These are phyloP conservation scores for Sparidentex hasta DNA, from an alignment of 2,797 vertebrate species.

Conservation along the genomic window DNA sequence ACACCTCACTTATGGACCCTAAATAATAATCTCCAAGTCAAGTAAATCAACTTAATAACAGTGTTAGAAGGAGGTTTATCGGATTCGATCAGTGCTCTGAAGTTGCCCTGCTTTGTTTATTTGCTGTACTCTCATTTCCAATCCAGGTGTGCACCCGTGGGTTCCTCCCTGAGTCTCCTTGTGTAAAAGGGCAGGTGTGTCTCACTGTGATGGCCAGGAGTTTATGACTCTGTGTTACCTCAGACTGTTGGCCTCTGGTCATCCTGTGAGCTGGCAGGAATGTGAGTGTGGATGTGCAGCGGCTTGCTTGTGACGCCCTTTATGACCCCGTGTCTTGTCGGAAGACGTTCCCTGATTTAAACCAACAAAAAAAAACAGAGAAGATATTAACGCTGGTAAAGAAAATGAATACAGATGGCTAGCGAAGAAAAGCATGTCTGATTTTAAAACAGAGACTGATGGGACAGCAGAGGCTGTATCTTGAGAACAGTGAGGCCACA, in stretches of 20 bases:
- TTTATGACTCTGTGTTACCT: slow-evolving; percentile 71
- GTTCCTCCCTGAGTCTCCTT: slow-evolving; percentile 16
- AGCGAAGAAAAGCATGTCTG: not conserved
- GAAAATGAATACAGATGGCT: not conserved
- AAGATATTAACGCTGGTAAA: not conserved
- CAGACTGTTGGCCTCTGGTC: slow-evolving; percentile 70
- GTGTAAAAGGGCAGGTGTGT: slow-evolving; percentile 63
- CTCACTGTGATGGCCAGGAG: slow-evolving; percentile 58
- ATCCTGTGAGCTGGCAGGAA: slow-evolving; percentile 69
- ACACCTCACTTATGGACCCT: not conserved
- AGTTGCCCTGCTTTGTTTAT: slow-evolving; percentile 1
- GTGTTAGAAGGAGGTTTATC: not conserved
- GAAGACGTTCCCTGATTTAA: slow-evolving; percentile 16
- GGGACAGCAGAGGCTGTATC: slow-evolving; percentile 2
- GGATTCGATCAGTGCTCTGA: not conserved
- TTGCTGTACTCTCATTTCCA: slow-evolving; percentile 23
- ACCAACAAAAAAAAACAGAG: not conserved
- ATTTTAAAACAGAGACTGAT: slow-evolving; percentile 7
- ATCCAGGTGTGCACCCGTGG: slow-evolving; percentile 58
- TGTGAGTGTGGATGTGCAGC: slow-evolving; percentile 71
- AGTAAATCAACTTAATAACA: not conserved
- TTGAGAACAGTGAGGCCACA: slow-evolving; percentile 34
- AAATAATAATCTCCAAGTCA: not conserved
- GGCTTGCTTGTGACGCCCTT: slow-evolving; percentile 64
- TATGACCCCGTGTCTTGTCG: slow-evolving; percentile 56